Evolutionary conservation across 2,797 vertebrate species (phyloP).

Genomic region (Sebastes oblongus): DNA sequence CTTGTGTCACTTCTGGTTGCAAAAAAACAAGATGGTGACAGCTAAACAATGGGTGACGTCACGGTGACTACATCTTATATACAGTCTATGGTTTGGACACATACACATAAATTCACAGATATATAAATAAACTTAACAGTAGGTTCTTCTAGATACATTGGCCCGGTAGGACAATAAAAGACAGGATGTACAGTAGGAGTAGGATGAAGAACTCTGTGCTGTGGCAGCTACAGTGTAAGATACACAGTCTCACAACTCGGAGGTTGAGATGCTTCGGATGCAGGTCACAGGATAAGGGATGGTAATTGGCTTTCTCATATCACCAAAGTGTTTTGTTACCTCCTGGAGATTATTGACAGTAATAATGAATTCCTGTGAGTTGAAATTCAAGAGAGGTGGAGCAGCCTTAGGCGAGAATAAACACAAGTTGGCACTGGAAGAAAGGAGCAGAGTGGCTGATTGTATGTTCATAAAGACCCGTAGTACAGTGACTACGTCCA

Average conservation of each 20-base stretch:
- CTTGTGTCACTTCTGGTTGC: no score
- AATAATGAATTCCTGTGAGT: slow-evolving; percentile 28
- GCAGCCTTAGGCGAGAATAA: slow-evolving; percentile 1
- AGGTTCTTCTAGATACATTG: neutral
- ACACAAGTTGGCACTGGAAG: neutral
- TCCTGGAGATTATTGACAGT: slow-evolving; percentile 22
- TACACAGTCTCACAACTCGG: neutral
- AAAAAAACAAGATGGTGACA: no score
- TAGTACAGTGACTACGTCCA: neutral
- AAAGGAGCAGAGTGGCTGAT: neutral
- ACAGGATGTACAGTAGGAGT: neutral
- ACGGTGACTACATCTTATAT: no score
- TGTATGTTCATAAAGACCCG: neutral
- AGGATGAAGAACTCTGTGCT: neutral
- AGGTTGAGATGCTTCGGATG: neutral
- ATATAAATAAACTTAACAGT: neutral
- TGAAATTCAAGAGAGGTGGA: slow-evolving; percentile 25
- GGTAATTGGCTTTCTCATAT: slow-evolving; percentile 24
- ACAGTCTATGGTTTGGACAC: neutral
- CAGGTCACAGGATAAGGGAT: neutral
- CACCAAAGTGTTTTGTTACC: neutral
- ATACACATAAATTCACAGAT: neutral
- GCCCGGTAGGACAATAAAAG: no score
- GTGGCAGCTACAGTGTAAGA: neutral
- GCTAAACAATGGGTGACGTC: no score